phyloP scores from a whole-genome alignment of 1,140 invertebrate species.

The Pemphigus obesinymphae region DNA sequence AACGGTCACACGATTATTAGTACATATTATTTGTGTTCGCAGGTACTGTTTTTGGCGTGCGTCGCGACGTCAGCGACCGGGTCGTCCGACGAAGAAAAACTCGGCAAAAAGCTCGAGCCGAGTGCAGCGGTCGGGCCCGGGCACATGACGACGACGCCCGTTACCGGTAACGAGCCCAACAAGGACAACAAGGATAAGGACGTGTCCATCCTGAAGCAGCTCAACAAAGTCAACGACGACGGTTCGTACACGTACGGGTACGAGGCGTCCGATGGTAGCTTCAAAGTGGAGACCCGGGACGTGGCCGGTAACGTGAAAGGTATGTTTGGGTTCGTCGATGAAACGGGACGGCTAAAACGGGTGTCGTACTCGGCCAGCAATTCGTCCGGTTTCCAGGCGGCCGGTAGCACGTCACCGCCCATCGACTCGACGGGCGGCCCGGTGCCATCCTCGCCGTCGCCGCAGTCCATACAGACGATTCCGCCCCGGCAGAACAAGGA shows the following conservation, averaged over 20 bases:
- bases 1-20: too few species aligned
- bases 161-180: conserved; percentile 43
- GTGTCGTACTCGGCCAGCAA: conserved; percentile 71
- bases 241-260: conserved; percentile 80
- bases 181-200: conserved; percentile 52
- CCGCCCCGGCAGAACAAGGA: conserved; percentile 43
- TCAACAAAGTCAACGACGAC: conserved; percentile 74
- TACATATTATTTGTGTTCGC: too few species aligned
- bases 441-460: neutral
- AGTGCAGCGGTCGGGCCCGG: neutral
- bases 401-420: conserved; percentile 50
- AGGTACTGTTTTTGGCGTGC: neutral
- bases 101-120: neutral
- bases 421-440: neutral
- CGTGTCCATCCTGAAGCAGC: conserved; percentile 66
- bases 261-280: conserved; percentile 76
- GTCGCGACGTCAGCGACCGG: neutral
- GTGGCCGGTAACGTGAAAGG: conserved; percentile 77
- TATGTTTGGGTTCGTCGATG: conserved; percentile 79
- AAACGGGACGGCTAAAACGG: conserved; percentile 71
- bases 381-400: conserved; percentile 53
- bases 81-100: neutral
- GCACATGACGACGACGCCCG: neutral
- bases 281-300: conserved; percentile 78
- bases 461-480: conserved; percentile 45